phyloP scores from a whole-genome alignment of 2,888 invertebrate genomes.

The Xestia rhomboidea region DNA sequence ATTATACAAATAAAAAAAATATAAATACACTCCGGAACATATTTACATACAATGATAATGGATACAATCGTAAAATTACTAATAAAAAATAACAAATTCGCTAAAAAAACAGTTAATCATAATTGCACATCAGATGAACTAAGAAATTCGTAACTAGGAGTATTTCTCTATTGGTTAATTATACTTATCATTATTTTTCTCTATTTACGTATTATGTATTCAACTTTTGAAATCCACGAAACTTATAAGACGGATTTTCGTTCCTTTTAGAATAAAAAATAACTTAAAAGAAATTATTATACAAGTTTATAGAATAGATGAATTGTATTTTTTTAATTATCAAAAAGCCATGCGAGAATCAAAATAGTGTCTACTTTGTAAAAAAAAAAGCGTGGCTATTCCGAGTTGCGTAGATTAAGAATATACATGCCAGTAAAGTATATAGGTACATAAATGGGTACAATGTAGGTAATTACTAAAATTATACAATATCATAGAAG shows the following conservation, averaged over 20 bases:
- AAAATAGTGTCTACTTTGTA: constrained; percentile 74
- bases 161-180: constrained; percentile 87
- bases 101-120: constrained; percentile 81
- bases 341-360: constrained; percentile 87
- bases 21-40: constrained; percentile 85
- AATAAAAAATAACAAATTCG: constrained; percentile 86
- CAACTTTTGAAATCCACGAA: constrained; percentile 84
- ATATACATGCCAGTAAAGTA: constrained; percentile 87
- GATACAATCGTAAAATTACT: constrained; percentile 78
- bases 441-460: constrained; percentile 88
- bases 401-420: constrained; percentile 83
- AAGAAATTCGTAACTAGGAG: constrained; percentile 85
- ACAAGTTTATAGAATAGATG: constrained; percentile 60
- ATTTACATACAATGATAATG: constrained; percentile 85
- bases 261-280: constrained; percentile 73
- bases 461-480: constrained; percentile 88
- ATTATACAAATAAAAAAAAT: constrained; percentile 74
- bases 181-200: constrained; percentile 83
- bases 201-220: constrained; percentile 89
- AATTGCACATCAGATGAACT: constrained; percentile 86
- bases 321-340: constrained; percentile 71
- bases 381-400: constrained; percentile 86
- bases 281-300: constrained; percentile 63
- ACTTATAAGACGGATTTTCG: constrained; percentile 87
- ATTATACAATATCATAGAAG: constrained; percentile 88